These are phyloP conservation scores for Etheostoma nigrum DNA, from an alignment of 2,797 vertebrate species.

Conservation along the genomic window DNA sequence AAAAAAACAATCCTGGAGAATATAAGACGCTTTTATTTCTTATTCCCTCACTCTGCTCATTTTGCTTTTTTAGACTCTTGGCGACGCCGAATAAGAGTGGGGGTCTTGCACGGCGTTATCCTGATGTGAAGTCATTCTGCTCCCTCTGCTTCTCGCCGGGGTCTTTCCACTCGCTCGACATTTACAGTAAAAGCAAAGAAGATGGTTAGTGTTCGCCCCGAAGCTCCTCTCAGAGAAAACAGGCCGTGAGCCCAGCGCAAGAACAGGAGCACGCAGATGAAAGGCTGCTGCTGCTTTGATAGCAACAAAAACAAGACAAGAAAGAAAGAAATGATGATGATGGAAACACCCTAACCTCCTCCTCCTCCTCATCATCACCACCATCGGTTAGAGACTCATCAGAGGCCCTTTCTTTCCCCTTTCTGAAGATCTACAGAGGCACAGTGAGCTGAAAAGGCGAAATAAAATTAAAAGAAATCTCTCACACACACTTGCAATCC, in stretches of 20 bases:
- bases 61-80: conserved; percentile 22
- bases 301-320: conserved; percentile 36
- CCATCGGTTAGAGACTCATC: conserved; percentile 15
- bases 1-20: conserved; percentile 65
- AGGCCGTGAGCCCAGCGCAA: conserved; percentile 7
- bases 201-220: conserved; percentile 39
- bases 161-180: conserved; percentile 38
- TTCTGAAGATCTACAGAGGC: conserved; percentile 19
- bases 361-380: conserved; percentile 11
- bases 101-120: conserved; percentile 3
- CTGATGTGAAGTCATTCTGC: conserved; percentile 34
- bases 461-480: conserved; percentile 61
- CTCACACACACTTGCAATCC: conserved; percentile 49
- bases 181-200: conserved; percentile 40
- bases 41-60: conserved; percentile 35
- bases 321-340: conserved; percentile 25
- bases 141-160: conserved; percentile 3
- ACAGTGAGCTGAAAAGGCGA: conserved; percentile 40
- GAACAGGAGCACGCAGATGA: conserved; percentile 40
- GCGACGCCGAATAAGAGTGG: conserved; percentile 4
- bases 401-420: conserved; percentile 1
- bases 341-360: conserved; percentile 38
- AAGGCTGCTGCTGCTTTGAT: conserved; percentile 46
- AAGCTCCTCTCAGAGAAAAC: conserved; percentile 38
- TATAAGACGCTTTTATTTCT: conserved; percentile 61